These are phyloP conservation scores for Phainopepla nitens DNA, from an alignment of 2,113 vertebrate species.

Conservation along the genomic window DNA sequence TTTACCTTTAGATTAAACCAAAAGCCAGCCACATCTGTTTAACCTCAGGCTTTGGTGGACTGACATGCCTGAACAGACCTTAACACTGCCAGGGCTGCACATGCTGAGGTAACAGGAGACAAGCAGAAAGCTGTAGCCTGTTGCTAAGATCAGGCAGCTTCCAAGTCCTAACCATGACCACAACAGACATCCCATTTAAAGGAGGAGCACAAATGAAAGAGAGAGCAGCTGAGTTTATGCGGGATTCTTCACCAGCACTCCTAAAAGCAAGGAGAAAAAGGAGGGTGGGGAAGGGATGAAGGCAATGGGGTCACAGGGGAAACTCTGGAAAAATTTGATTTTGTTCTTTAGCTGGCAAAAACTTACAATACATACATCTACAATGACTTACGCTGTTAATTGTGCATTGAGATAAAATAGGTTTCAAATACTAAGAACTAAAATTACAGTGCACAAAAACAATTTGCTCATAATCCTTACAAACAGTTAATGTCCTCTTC, in stretches of 20 bases:
- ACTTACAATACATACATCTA: background rate
- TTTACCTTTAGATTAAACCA: constrained; percentile 24
- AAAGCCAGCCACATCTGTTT: constrained; percentile 2
- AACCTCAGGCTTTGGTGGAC: constrained; percentile 28
- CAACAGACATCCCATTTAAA: background rate
- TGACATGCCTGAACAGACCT: constrained; percentile 41
- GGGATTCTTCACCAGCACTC: background rate
- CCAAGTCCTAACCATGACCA: background rate
- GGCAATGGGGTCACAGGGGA: background rate
- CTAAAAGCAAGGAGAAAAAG: background rate
- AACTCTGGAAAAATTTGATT: background rate
- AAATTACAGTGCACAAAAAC: background rate
- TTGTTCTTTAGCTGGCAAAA: background rate
- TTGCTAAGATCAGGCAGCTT: constrained; percentile 3
- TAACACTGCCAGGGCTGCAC: background rate
- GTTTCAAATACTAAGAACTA: background rate
- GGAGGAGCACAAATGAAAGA: background rate
- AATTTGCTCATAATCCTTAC: background rate
- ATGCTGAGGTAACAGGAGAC: constrained; percentile 8
- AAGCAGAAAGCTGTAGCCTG: background rate
- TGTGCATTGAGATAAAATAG: background rate
- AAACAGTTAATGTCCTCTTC: background rate
- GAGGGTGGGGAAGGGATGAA: background rate
- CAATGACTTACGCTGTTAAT: background rate
- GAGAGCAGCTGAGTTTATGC: background rate